Conservation (phyloP, 2,113 vertebrate species). For the Marmota monax region DNA sequence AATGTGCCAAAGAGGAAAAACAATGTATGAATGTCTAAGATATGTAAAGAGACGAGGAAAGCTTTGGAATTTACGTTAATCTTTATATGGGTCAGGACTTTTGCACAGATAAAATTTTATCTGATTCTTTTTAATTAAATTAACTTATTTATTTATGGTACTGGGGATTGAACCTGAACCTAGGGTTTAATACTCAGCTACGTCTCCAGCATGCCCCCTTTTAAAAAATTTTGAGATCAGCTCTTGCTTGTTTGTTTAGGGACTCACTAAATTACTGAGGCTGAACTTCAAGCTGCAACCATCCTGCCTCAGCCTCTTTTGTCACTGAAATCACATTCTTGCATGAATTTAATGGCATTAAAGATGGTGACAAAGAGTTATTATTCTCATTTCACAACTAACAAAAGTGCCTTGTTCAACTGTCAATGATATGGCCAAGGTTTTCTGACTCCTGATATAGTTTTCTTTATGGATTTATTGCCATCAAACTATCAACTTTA, state of each 20-base stretch:
- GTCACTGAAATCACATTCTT: no score
- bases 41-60: neutral
- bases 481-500: neutral
- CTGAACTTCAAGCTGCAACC: no score
- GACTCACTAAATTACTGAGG: no score
- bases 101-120: neutral
- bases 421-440: neutral
- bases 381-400: conserved; percentile 2
- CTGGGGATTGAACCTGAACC: no score
- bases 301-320: no score
- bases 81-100: neutral
- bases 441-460: neutral
- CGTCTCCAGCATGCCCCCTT: no score
- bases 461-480: conserved; percentile 20
- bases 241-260: no score
- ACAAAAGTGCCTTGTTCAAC: neutral
- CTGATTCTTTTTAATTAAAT: neutral
- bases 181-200: no score
- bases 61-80: neutral
- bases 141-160: no score
- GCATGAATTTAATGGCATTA: neutral
- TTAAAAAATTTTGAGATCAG: no score
- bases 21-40: neutral
- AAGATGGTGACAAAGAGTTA: neutral
- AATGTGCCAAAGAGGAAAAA: neutral